Evolutionary conservation across 2,797 vertebrate species (phyloP).

Genomic region (Cyclopterus lumpus): DNA sequence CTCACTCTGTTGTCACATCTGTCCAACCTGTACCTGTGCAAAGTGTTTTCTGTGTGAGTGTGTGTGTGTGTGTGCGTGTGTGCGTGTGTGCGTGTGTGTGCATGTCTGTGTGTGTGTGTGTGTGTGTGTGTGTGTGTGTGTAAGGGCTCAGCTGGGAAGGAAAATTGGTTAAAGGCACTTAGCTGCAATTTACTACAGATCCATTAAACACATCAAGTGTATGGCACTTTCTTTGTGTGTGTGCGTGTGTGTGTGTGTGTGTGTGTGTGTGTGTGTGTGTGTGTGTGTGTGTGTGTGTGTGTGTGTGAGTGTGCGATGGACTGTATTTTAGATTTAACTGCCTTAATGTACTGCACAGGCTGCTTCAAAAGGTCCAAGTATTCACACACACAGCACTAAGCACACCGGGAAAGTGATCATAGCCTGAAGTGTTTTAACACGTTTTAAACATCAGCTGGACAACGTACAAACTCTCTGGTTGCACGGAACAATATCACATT

Average conservation of each 20-base stretch:
- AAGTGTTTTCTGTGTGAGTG: constrained; percentile 1
- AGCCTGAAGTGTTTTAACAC: neutral
- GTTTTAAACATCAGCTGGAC: neutral
- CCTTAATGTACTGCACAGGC: constrained; percentile 38
- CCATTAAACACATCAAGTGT: constrained; percentile 76
- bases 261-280: neutral
- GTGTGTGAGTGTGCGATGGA: constrained; percentile 3
- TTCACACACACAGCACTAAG: neutral
- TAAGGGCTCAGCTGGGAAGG: constrained; percentile 66
- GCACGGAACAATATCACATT: neutral
- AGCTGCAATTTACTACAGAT: constrained; percentile 73
- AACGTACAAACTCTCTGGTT: neutral
- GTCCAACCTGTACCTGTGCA: constrained; percentile 4
- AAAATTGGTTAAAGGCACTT: constrained; percentile 79
- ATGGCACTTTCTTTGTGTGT: constrained; percentile 13
- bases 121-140: constrained; percentile 23
- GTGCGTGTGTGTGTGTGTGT: constrained; percentile 4
- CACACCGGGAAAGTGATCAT: neutral
- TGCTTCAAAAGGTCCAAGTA: neutral
- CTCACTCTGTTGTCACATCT: constrained; percentile 17
- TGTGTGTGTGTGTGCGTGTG: neutral
- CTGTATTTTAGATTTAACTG: constrained; percentile 48
- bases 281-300: neutral
- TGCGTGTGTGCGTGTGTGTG: constrained; percentile 10
- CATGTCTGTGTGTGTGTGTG: constrained; percentile 10